These are phyloP conservation scores for Latrodectus elegans DNA, from an alignment of 2,888 invertebrate species.

Conservation along the genomic window DNA sequence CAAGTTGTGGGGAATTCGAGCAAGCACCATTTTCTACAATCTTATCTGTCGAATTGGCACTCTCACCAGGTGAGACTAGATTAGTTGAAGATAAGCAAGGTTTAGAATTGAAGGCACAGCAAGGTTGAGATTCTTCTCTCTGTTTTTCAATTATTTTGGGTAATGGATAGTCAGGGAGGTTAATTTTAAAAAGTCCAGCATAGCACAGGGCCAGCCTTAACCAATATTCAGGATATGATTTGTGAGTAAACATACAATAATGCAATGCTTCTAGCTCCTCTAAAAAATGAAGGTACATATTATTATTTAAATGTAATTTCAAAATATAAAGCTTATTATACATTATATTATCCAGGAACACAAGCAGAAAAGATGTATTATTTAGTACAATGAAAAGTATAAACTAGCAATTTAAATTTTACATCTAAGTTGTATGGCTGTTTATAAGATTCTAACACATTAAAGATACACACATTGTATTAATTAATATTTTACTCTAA, in stretches of 20 bases:
- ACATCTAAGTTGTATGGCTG: too few species aligned
- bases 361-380: too few species aligned
- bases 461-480: too few species aligned
- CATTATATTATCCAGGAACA: too few species aligned
- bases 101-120: slow-evolving; percentile 51
- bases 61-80: slow-evolving; percentile 4
- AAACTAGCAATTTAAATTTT: too few species aligned
- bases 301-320: too few species aligned
- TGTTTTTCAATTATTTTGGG: not conserved
- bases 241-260: slow-evolving; percentile 43
- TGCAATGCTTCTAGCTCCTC: slow-evolving; percentile 61
- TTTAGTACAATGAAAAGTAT: too few species aligned
- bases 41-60: not conserved
- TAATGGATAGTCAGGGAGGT: slow-evolving; percentile 27
- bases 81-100: not conserved
- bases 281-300: slow-evolving; percentile 7
- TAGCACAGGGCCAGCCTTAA: slow-evolving; percentile 49
- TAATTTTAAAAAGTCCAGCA: slow-evolving; percentile 52
- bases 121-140: slow-evolving; percentile 13
- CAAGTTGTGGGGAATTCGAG: not conserved
- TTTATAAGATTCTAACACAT: too few species aligned
- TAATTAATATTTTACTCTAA: too few species aligned
- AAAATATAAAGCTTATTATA: too few species aligned
- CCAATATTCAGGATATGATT: slow-evolving; percentile 58
- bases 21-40: not conserved